A percentile compares a stretch with the other conserved stretches of the same genome.
Evolutionary conservation across 2,797 vertebrate genomes (phyloP).

Genomic region (Cryptoprocta ferox): DNA sequence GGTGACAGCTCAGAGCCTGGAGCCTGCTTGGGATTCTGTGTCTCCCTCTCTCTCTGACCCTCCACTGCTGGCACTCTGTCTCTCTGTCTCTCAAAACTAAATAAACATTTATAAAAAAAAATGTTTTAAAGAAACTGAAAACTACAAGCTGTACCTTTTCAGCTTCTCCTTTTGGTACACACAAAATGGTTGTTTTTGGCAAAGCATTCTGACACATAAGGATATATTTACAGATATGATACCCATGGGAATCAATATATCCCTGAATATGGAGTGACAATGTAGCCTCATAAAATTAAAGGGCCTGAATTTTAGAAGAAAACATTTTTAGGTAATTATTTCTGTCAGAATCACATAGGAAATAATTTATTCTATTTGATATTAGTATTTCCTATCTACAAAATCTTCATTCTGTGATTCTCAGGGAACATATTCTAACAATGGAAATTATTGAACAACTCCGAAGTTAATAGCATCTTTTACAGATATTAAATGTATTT

Average conservation of each 20-base stretch:
- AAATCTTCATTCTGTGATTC: neutral
- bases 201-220: neutral
- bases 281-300: neutral
- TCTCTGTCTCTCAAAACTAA: no score
- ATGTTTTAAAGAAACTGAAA: neutral
- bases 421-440: neutral
- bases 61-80: no score
- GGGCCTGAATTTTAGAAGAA: neutral
- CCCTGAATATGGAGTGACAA: neutral
- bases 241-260: neutral
- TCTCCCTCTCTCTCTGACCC: no score
- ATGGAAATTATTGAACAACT: neutral
- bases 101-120: no score
- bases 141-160: neutral
- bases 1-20: no score
- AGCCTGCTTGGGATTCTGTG: no score
- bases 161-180: neutral
- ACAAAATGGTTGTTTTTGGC: neutral
- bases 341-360: neutral
- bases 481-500: neutral
- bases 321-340: neutral
- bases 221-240: neutral
- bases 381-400: neutral
- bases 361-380: neutral
- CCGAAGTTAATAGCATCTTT: conserved; percentile 40